phyloP scores from a whole-genome alignment of 37 sponge, comb jelly and placozoan genomes.

The Chondrilla cf. caribensis region DNA sequence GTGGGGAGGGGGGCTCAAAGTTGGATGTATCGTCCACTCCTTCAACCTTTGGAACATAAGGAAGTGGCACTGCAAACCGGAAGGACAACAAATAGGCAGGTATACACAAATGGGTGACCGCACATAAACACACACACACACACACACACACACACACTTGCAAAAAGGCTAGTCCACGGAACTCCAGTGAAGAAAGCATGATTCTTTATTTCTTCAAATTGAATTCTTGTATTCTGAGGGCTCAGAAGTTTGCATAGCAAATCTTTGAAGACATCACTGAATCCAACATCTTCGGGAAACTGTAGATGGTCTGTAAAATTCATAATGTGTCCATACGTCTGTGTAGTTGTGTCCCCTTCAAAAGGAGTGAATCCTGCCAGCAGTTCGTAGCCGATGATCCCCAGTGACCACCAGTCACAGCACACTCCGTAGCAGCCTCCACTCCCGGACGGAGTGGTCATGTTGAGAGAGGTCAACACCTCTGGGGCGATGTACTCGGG shows the following conservation, averaged over 20 bases:
- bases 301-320: constrained; percentile 63
- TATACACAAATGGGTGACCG: no score
- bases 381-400: constrained; percentile 91
- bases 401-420: constrained; percentile 99
- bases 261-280: constrained; percentile 36
- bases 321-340: constrained; percentile 92
- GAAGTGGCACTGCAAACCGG: constrained; percentile 55
- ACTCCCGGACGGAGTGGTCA: constrained; percentile 24
- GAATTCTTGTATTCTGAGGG: constrained; percentile 32
- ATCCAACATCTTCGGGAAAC: constrained; percentile 64
- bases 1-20: constrained; percentile 66
- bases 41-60: constrained; percentile 62
- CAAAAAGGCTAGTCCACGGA: constrained; percentile 55
- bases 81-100: background rate
- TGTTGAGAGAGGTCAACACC: constrained; percentile 75
- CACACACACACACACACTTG: constrained; percentile 20
- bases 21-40: constrained; percentile 77
- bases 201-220: constrained; percentile 47
- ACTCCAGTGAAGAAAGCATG: constrained; percentile 71
- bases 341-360: constrained; percentile 69
- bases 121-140: background rate
- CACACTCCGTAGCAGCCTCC: constrained; percentile 57
- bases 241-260: constrained; percentile 64
- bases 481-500: constrained; percentile 99
- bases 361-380: constrained; percentile 90